A percentile compares a stretch with the other conserved stretches of the same genome.
These are phyloP conservation scores for Drosophila putrida DNA, from an alignment of 2,888 invertebrate genomes.

Conservation along the genomic window DNA sequence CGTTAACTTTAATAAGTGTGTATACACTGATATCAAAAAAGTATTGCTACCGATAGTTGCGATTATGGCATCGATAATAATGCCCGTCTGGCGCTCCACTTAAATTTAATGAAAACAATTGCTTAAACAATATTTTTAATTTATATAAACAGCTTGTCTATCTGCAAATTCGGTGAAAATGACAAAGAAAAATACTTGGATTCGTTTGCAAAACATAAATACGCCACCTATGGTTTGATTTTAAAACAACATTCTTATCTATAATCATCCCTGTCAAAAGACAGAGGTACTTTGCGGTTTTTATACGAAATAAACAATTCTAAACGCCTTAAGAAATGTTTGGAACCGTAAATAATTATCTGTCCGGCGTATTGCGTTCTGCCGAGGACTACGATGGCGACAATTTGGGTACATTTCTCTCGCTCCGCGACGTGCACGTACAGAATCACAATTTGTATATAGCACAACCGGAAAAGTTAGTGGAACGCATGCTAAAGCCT, in stretches of 20 bases:
- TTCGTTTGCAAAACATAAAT: no score
- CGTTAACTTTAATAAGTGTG: slow-evolving; percentile 1
- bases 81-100: no score
- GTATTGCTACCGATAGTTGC: slow-evolving; percentile 9
- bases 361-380: slow-evolving; percentile 87
- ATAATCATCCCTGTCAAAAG: no score
- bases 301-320: background rate
- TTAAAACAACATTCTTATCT: no score
- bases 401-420: slow-evolving; percentile 87
- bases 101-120: no score
- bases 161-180: no score
- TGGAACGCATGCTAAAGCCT: slow-evolving; percentile 89
- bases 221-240: no score
- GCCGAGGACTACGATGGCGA: slow-evolving; percentile 89
- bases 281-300: no score
- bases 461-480: slow-evolving; percentile 89
- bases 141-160: no score
- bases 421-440: slow-evolving; percentile 90
- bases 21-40: slow-evolving; percentile 24
- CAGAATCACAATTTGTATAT: slow-evolving; percentile 89
- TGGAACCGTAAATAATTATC: slow-evolving; percentile 83
- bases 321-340: slow-evolving; percentile 46
- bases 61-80: no score
- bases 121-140: no score
- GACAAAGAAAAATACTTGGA: no score